These are phyloP conservation scores for Erythrocercus mccallii DNA, from an alignment of 2,113 vertebrate species.

Conservation along the genomic window DNA sequence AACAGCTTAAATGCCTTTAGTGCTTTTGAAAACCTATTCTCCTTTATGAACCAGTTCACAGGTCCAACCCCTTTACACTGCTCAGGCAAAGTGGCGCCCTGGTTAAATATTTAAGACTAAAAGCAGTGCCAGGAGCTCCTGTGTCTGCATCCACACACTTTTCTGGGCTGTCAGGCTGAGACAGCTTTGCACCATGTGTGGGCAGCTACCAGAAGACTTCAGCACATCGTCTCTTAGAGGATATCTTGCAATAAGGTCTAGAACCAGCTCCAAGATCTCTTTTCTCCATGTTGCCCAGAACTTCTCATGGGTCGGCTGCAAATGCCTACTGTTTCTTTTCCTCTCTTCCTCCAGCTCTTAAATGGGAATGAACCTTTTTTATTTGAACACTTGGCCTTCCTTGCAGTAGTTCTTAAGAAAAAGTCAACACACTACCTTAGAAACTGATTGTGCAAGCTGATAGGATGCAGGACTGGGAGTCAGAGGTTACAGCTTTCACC, in stretches of 20 bases:
- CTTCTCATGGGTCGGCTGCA: not conserved
- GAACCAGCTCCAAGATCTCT: not conserved
- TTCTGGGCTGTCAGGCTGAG: not conserved
- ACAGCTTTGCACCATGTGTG: not conserved
- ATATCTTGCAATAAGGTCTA: not conserved
- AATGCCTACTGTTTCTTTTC: not conserved
- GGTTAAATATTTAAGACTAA: not conserved
- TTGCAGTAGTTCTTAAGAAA: not conserved
- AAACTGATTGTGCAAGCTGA: not conserved
- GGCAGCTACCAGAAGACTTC: not conserved
- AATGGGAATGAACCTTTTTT: not conserved
- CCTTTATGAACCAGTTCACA: not conserved
- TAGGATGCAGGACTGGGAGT: not conserved
- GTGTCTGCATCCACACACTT: not conserved
- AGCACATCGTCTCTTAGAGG: not conserved
- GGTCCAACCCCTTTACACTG: not conserved
- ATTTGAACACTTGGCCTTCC: not conserved
- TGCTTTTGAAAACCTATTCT: constrained; percentile 11
- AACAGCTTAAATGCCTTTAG: not conserved
- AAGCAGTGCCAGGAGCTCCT: not conserved
- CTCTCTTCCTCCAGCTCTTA: not conserved
- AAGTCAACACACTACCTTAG: not conserved
- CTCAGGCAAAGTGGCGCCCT: not conserved
- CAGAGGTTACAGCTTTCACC: not conserved
- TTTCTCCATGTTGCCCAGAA: not conserved